Base-by-base conservation (phyloP, 2,113 vertebrate genomes). In the Hippocampus abdominalis region DNA sequence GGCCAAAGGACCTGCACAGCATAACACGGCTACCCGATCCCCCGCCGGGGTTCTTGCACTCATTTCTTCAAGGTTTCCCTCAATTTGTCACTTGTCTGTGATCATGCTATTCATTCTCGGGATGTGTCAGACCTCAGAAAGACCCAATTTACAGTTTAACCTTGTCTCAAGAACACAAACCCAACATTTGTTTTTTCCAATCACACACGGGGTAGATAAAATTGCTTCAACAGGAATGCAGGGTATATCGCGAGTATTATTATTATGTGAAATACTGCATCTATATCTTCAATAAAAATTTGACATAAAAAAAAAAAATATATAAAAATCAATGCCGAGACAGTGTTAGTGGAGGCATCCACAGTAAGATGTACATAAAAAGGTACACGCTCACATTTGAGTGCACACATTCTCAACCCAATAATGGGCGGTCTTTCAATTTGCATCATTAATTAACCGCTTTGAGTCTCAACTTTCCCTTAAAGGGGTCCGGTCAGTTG, bases 341-440 rank as follows among this genome's bases (percentile, higher is more conserved):
- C 2, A 20, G 59, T 61, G 32, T 39, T 21, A 62, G 4, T 39
- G 32, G 8, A 62, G 18, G 3, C 60, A 11, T 62, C 21, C 21
- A 23, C 2, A 39, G 18, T 21, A 21, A 62, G 32, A 62, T 60
- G 27, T 32, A 15, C 13, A 9, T 60, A 36, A 32, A 39, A 20
- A 62, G 39, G 27, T 11, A 53, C 48, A 64, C n/a, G 29, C 42
- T 48, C 46, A 67, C 36, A 75, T 53, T 42, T 56, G 56, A 56
- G 51, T 56, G 59, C 23, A 51, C 44, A 64, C 49, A 46, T 29
- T 32, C 46, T 49, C 46, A 64, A 68, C 73, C 46, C 32, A 75
- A 72, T 75, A 72, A 84, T 66, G 70, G 81, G 80, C 78, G 81
- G 67, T 84, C 82, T 86, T 82, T 86, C 71, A 84, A 83, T 74